Evolutionary conservation across 2,888 invertebrate genomes (phyloP), one percentile per base, ranked within the genome.

Genomic region (Sepioteuthis lessoniana): DNA sequence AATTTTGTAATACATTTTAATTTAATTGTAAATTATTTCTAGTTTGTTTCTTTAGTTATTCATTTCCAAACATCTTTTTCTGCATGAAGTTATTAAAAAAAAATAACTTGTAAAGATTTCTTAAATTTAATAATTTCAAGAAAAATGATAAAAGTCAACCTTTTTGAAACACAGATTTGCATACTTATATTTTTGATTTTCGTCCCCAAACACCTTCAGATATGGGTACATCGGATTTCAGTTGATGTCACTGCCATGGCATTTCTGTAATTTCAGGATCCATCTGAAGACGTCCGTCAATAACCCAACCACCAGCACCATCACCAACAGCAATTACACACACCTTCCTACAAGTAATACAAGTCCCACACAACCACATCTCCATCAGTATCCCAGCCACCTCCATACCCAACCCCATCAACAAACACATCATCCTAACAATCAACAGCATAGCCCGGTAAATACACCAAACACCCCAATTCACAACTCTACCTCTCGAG

Each of bases 291-390:
- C 92, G 46, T n/a, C 92, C 10, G 47, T n/a, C 46, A 92, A 42
- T 47, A 92, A 25, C 46, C 42, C 42, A 8, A 91, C 35, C n/a
- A 91, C 35, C 92, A 92, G n/a, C 92, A 92, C 92, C 92, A 46
- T 47, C 42, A 46, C 92, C 38, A 46, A 46, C 92, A 92, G 47
- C n/a, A 76, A n/a, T 76, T 76, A 76, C 19, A 76, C 76, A 76
- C 76, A n/a, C n/a, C 76, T n/a, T 35, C 76, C 76, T n/a, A n/a
- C 76, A 10, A 76, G 76, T 76, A 76, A 76, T 76, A n/a, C 76
- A 35, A 76, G 76, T 35, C 76, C 76, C 8, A 76, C 76, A n/a
- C 76, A 76, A 13, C n/a, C 76, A 16, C 76, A 76, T n/a, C 76
- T 25, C n/a, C 76, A 76, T 76, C 76, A 76, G n/a, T 76, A 76